These are phyloP conservation scores for Geopemphigus sp. DNA, from an alignment of 1,140 invertebrate genomes.

Conservation along the genomic window DNA sequence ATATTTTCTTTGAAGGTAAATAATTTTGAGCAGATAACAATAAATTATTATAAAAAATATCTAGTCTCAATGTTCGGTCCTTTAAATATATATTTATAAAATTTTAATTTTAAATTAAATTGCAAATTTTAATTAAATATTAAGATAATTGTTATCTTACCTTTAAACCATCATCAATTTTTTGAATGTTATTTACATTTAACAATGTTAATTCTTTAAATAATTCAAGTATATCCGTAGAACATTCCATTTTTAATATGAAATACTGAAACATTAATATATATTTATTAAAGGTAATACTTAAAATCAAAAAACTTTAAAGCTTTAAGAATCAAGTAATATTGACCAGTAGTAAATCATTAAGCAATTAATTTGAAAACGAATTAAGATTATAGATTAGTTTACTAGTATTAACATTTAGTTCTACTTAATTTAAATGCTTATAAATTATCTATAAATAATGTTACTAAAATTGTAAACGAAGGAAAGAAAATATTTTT, in stretches of 20 bases:
- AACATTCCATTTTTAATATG: constrained; percentile 2
- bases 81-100: background rate
- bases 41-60: constrained; percentile 17
- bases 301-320: background rate
- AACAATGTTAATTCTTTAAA: background rate
- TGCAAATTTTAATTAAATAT: too few species aligned
- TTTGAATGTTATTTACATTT: background rate
- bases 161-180: constrained; percentile 9
- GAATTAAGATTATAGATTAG: too few species aligned
- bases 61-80: constrained; percentile 17
- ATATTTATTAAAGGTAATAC: background rate
- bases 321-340: too few species aligned
- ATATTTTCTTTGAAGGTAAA: background rate
- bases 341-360: too few species aligned
- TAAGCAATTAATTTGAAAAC: too few species aligned
- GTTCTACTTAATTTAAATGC: too few species aligned
- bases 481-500: too few species aligned
- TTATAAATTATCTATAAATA: too few species aligned
- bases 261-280: background rate
- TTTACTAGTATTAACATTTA: too few species aligned
- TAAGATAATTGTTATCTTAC: too few species aligned
- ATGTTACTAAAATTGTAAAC: too few species aligned
- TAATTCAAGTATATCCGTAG: constrained; percentile 22
- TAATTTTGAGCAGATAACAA: constrained; percentile 4
- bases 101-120: too few species aligned